These are phyloP conservation scores for Malurus alboscapulatus DNA, from an alignment of 2,113 vertebrate species.

Conservation along the genomic window DNA sequence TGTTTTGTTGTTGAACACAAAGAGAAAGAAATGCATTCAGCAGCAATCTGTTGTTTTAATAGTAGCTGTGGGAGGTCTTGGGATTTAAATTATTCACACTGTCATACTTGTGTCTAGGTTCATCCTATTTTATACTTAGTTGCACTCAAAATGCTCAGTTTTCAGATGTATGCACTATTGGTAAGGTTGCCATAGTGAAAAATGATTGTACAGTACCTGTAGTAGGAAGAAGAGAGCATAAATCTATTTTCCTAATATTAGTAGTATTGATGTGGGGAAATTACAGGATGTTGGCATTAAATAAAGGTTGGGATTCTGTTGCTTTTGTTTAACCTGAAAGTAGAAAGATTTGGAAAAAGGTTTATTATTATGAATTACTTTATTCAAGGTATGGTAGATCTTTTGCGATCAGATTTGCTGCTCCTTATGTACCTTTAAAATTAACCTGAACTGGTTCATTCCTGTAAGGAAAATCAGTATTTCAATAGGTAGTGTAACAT, in stretches of 20 bases:
- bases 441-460: not conserved
- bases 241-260: not conserved
- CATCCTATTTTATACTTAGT: not conserved
- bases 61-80: not conserved
- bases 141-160: not conserved
- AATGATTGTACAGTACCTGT: not conserved
- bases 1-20: not conserved
- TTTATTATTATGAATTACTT: not conserved
- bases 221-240: not conserved
- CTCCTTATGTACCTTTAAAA: not conserved
- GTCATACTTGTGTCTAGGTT: not conserved
- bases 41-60: conserved; percentile 8
- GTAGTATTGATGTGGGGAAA: not conserved
- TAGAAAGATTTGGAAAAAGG: not conserved
- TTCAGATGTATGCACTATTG: not conserved
- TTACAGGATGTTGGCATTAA: not conserved
- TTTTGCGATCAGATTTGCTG: not conserved
- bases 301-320: not conserved
- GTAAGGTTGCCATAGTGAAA: not conserved
- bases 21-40: not conserved
- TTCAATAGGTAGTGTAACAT: not conserved
- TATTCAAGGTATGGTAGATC: not conserved
- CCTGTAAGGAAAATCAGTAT: not conserved
- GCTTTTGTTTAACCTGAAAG: not conserved
- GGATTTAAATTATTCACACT: conserved; percentile 45